Evolutionary conservation across 2,113 vertebrate species (phyloP), one percentile per base, ranked within the genome.

Genomic region (Chloebia gouldiae): DNA sequence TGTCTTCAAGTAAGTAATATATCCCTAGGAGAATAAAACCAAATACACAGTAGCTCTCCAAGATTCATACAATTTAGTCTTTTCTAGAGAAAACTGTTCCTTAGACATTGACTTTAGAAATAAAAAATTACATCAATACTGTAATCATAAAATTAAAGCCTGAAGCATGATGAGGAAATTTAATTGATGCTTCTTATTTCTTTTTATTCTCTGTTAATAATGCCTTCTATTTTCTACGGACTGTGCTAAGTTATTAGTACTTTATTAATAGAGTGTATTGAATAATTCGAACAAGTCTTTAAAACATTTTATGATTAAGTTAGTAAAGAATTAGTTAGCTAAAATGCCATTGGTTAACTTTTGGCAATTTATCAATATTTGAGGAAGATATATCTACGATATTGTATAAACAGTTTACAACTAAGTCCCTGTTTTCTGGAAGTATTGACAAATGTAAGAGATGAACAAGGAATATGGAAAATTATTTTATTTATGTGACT

Each of bases 111-210:
- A 81, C 44, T 59, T 87, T 33, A 69, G 42, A 71, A 90, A 85
- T 39, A 70, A 75, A 93, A 91, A 65, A 53, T 45, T 50, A 19
- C 56, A 71, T 13, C 33, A 68, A 63, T 64, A 56, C 6, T 44
- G 23, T 76, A 88, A 90, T 85, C 73, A 85, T 88, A 92, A 92
- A 92, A 81, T 87, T 81, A 71, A 87, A 90, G 51, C 61, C 78
- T 64, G 60, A 92, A 68, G 51, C 39, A 75, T 33, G 61, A 85
- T 90, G 85, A 93, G 19, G 19, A 92, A 90, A 78, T 82, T 81
- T 76, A 75, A 71, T 82, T 59, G 39, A 79, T 79, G 21, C 2
- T 54, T 65, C 60, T 57, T 93, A 85, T 78, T 94, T 84, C 19
- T 63, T 81, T 87, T 85, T 73, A 30, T 4, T 66, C 6, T 50